Percentiles rank a stretch among this genome's conserved stretches.
Evolutionary conservation across 2,888 invertebrate species (phyloP).

Genomic region (Hylaea fasciaria): DNA sequence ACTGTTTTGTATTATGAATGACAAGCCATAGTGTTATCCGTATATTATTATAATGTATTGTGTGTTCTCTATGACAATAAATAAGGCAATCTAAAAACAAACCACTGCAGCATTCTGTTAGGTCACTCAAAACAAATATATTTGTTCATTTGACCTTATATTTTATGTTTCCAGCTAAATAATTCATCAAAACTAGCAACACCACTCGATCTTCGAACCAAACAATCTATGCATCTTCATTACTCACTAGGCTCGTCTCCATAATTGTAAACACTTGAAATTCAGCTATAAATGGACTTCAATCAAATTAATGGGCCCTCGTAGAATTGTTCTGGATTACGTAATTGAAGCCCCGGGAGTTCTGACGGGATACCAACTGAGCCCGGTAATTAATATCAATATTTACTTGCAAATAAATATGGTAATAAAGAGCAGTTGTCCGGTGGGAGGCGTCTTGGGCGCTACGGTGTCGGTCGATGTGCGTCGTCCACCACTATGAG

Average conservation of each 20-base stretch:
- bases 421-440: conserved; percentile 13
- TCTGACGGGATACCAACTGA: conserved; percentile 55
- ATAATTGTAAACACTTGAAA: conserved; percentile 45
- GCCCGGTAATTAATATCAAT: conserved; percentile 43
- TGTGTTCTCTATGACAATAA: too few relatives aligned
- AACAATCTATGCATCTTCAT: conserved; percentile 33
- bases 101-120: too few relatives aligned
- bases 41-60: too few relatives aligned
- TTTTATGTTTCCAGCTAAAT: neutral
- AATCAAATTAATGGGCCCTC: conserved; percentile 67
- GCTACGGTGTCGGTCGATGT: neutral
- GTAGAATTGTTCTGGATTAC: conserved; percentile 59
- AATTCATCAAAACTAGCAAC: conserved; percentile 7
- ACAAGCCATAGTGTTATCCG: too few relatives aligned
- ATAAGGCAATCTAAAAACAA: too few relatives aligned
- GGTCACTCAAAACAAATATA: too few relatives aligned
- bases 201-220: conserved; percentile 3
- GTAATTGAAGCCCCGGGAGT: conserved; percentile 55
- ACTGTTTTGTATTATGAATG: too few relatives aligned
- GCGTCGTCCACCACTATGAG: too few relatives aligned
- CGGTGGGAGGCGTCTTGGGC: neutral
- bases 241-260: conserved; percentile 31
- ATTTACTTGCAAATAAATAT: conserved; percentile 34
- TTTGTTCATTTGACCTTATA: too few relatives aligned
- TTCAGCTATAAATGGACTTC: conserved; percentile 57